phyloP scores from a whole-genome alignment of 2,113 vertebrate species.

The Leptosomus discolor region DNA sequence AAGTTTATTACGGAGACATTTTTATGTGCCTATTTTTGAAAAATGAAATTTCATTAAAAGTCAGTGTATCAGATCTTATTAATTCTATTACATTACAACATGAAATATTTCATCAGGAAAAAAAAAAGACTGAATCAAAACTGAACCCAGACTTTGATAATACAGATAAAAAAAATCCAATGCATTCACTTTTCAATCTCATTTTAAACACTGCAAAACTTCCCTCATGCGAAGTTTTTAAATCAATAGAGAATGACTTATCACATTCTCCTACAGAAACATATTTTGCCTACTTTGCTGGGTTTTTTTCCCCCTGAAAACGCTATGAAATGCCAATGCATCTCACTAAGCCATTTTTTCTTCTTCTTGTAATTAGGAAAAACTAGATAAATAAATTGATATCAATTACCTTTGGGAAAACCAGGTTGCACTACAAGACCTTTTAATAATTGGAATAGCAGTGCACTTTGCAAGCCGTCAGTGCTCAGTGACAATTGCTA shows the following conservation, averaged over 20 bases:
- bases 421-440: constrained; percentile 43
- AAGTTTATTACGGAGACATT: constrained; percentile 79
- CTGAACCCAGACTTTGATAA: constrained; percentile 65
- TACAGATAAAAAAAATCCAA: constrained; percentile 45
- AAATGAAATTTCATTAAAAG: constrained; percentile 80
- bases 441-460: constrained; percentile 54
- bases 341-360: constrained; percentile 16
- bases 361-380: constrained; percentile 58
- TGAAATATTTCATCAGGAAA: constrained; percentile 68
- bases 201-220: constrained; percentile 57
- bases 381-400: constrained; percentile 61
- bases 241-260: constrained; percentile 49
- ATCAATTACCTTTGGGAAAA: constrained; percentile 50
- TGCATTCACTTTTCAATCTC: constrained; percentile 57
- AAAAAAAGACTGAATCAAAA: constrained; percentile 68
- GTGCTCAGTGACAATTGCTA: constrained; percentile 43
- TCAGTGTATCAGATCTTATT: constrained; percentile 78
- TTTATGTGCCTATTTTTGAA: constrained; percentile 76
- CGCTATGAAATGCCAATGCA: neutral
- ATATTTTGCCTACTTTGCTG: constrained; percentile 20
- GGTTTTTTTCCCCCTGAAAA: constrained; percentile 2
- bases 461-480: constrained; percentile 49
- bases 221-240: constrained; percentile 43
- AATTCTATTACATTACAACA: constrained; percentile 73
- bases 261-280: neutral